Base-by-base conservation (phyloP, 2,113 vertebrate species). In the Aleadryas rufinucha region DNA sequence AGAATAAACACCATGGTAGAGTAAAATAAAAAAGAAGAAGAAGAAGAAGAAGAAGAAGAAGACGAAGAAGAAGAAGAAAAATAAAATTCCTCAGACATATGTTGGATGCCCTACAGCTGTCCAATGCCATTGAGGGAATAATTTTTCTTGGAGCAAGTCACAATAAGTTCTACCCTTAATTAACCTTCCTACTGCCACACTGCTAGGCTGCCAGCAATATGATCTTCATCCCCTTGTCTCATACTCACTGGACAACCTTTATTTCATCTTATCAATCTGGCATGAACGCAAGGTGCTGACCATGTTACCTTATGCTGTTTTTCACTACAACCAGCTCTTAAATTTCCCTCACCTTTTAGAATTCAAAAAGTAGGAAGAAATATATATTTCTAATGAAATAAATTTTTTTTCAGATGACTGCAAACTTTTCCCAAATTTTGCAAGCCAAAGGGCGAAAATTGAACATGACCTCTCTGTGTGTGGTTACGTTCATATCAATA, bases 131-230 rank as follows among this genome's bases (percentile, higher is more conserved):
- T 64, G 81, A 84, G 16, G n/a, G 45, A 74, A 89, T 66, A 22
- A 56, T 84, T 76, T 89, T 91, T 82, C 69, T 85, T 88, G 24
- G 35, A 86, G 28, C 4, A 37, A 86, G 23, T 41, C 23, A 31
- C 39, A 85, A 3, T 59, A 82, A 75, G 4, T 93, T 90, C 42
- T 88, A 47, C 28, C 79, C 45, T 94, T 91, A 90, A 87, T 90
- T 96, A 83, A 84, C 54, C 82, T 83, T 93, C 63, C 24, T 50
- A 26, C 24, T 80, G 54, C 31, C 57, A 63, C 27, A 31, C 26
- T 87, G n/a, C 28, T 76, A 27, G 26, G 22, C 52, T 83, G 61
- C n/a, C 85, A 90, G 44, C 19, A 85, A 35, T 53, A n/a, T 79
- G 53, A 45, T 61, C 45, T 69, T 79, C 75, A 61, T 76, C 31